Conservation (phyloP, 2,888 invertebrate genomes). For the Pecten maximus region DNA sequence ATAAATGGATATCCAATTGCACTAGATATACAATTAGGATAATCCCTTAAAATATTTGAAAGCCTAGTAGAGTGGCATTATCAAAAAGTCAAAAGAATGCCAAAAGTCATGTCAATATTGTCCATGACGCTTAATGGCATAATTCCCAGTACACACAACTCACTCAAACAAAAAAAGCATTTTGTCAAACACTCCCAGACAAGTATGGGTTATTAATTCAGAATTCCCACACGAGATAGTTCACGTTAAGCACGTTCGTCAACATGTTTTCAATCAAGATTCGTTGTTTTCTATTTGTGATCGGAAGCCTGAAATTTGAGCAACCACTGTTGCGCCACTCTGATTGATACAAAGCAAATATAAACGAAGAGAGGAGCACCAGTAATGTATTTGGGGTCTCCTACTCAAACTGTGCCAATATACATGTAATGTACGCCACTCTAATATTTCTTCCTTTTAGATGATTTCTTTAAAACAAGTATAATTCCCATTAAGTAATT, state of each 20-base stretch:
- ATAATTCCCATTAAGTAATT: no score
- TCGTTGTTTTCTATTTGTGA: neutral
- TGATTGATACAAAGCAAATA: neutral
- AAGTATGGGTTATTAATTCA: neutral
- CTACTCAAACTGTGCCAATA: neutral
- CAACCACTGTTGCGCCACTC: neutral
- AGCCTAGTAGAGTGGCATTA: neutral
- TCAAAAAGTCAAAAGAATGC: constrained; percentile 1
- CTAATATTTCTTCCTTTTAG: no score
- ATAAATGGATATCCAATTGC: neutral
- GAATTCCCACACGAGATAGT: neutral
- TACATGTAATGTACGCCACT: no score
- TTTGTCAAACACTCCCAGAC: neutral
- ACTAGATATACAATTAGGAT: constrained; percentile 1
- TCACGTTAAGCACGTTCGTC: neutral
- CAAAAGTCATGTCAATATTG: constrained; percentile 4
- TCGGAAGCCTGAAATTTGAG: constrained; percentile 1
- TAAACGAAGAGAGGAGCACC: neutral
- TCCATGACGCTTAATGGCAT: neutral
- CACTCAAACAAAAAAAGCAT: neutral
- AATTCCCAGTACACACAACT: neutral
- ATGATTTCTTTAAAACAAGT: no score
- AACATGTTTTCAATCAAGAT: constrained; percentile 17
- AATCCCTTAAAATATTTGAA: neutral
- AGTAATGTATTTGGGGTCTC: neutral